Conservation (phyloP, 1,140 invertebrate species). For the Dendrolimus kikuchii region DNA sequence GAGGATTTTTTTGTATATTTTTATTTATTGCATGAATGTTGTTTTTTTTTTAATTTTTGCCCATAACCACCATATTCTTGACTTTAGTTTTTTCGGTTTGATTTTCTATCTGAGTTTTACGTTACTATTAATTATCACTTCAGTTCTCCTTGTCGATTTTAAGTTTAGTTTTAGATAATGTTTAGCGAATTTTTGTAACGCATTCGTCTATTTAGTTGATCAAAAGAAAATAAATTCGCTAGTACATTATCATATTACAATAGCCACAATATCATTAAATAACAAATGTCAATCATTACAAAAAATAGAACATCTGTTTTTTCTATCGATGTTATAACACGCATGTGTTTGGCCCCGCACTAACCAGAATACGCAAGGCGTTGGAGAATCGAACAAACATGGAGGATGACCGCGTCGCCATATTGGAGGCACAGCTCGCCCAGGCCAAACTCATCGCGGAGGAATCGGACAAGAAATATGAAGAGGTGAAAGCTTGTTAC, state of each 20-base stretch:
- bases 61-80: slow-evolving; percentile 42
- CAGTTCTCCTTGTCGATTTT: no score
- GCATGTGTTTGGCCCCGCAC: slow-evolving; percentile 69
- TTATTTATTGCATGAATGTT: slow-evolving; percentile 38
- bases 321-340: slow-evolving; percentile 61
- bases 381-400: slow-evolving; percentile 98
- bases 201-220: no score
- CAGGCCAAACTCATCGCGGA: slow-evolving; percentile 98
- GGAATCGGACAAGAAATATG: slow-evolving; percentile 99
- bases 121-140: no score
- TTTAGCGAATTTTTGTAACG: no score
- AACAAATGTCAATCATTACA: slow-evolving; percentile 3
- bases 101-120: slow-evolving; percentile 6
- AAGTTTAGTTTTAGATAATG: no score
- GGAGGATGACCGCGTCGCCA: slow-evolving; percentile 97
- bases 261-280: slow-evolving; percentile 14
- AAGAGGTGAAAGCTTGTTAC: slow-evolving; percentile 85
- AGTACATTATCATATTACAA: slow-evolving; percentile 2
- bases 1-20: slow-evolving; percentile 4
- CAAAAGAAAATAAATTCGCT: no score
- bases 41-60: slow-evolving; percentile 31
- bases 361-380: slow-evolving; percentile 96
- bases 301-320: background rate
- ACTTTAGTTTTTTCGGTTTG: slow-evolving; percentile 9
- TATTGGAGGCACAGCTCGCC: slow-evolving; percentile 94